A percentile compares a stretch with the other conserved stretches of the same genome.
Evolutionary conservation across 2,888 invertebrate genomes (phyloP).

Genomic region (Actias luna): DNA sequence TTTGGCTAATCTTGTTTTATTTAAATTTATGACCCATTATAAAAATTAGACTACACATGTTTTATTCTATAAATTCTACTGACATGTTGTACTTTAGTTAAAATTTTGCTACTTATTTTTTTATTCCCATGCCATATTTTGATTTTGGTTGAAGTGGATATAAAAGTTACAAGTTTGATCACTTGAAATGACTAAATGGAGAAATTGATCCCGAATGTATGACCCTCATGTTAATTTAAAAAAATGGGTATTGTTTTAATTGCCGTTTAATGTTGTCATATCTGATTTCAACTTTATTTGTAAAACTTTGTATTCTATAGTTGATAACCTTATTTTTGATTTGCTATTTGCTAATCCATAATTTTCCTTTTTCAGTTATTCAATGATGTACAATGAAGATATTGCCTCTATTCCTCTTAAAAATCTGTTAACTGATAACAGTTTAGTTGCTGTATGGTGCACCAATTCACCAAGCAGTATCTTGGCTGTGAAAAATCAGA

Average conservation of each 20-base stretch:
- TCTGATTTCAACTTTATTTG: too few species aligned
- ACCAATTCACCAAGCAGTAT: conserved; percentile 91
- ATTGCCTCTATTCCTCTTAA: conserved; percentile 87
- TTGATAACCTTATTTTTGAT: neutral
- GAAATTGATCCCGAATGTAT: too few species aligned
- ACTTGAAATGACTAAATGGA: too few species aligned
- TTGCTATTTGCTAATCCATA: neutral
- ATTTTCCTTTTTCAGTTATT: conserved; percentile 81
- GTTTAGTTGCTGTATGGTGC: conserved; percentile 94
- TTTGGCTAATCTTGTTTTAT: too few species aligned
- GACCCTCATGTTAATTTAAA: too few species aligned
- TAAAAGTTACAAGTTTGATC: too few species aligned
- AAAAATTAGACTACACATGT: too few species aligned
- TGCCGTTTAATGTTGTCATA: too few species aligned
- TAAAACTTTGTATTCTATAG: neutral
- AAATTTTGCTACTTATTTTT: neutral
- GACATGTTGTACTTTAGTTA: neutral
- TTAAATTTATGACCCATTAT: too few species aligned
- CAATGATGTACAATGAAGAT: conserved; percentile 89
- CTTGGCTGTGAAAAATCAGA: conserved; percentile 84
- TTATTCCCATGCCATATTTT: too few species aligned
- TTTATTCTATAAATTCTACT: neutral
- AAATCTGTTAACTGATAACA: conserved; percentile 82
- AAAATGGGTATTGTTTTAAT: too few species aligned
- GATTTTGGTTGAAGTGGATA: too few species aligned